Percentiles rank a stretch among this genome's conserved stretches.
phyloP scores from a whole-genome alignment of 2,888 invertebrate species.

The Pollenia griseotomentosa region DNA sequence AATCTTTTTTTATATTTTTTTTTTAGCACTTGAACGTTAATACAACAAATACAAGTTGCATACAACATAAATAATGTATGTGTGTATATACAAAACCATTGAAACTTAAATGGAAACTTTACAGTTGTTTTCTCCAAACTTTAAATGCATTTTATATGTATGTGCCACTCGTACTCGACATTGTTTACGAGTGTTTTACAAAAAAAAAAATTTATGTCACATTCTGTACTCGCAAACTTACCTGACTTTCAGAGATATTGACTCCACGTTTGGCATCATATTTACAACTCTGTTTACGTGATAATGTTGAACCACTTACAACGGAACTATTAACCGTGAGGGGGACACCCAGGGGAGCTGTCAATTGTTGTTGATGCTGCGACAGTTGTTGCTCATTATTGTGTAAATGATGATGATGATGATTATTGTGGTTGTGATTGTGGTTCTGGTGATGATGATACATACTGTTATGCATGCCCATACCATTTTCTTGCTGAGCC shows the following conservation, averaged over 20 bases:
- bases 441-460: conserved; percentile 81
- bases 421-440: conserved; percentile 75
- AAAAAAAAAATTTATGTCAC: conserved; percentile 2
- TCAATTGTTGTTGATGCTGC: conserved; percentile 70
- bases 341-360: conserved; percentile 48
- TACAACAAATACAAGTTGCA: conserved; percentile 5
- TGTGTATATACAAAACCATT: conserved; percentile 16
- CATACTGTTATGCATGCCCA: conserved; percentile 80
- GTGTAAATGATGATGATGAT: conserved; percentile 70
- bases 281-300: conserved; percentile 84
- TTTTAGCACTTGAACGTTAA: neutral
- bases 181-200: neutral
- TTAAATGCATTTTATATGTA: neutral
- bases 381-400: conserved; percentile 41
- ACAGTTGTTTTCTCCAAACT: neutral
- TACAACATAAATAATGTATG: neutral
- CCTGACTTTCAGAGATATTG: conserved; percentile 84
- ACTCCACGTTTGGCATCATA: conserved; percentile 83
- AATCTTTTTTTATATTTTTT: neutral
- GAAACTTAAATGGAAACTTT: conserved; percentile 9
- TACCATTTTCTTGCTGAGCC: conserved; percentile 77
- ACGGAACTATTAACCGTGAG: conserved; percentile 62
- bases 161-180: neutral
- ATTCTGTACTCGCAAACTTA: conserved; percentile 74
- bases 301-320: conserved; percentile 77